phyloP scores from a whole-genome alignment of 2,888 invertebrate species.

The Biston stratarius region DNA sequence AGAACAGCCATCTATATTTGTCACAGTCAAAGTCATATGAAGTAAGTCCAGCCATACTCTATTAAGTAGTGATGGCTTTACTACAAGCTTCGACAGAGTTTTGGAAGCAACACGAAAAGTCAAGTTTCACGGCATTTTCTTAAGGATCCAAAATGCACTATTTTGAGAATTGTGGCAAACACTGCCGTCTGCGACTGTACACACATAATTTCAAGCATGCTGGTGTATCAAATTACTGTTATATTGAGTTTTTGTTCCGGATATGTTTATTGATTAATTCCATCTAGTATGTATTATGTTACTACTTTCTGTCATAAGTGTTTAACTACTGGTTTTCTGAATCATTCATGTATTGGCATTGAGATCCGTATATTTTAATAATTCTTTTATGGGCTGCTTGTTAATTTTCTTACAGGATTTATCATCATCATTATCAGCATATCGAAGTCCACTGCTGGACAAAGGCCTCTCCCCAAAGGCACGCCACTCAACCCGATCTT shows the following conservation, averaged over 20 bases:
- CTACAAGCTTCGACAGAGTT: too few species aligned
- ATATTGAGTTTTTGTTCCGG: constrained; percentile 62
- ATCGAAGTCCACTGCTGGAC: too few species aligned
- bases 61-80: too few species aligned
- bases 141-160: too few species aligned
- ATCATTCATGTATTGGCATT: constrained; percentile 10
- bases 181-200: constrained; percentile 33
- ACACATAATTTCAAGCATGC: constrained; percentile 67
- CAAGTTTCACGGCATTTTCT: too few species aligned
- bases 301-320: constrained; percentile 22
- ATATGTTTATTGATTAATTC: constrained; percentile 51
- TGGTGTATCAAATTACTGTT: constrained; percentile 70
- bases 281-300: constrained; percentile 35
- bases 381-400: not conserved
- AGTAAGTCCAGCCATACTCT: too few species aligned
- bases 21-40: too few species aligned
- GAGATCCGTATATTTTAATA: not conserved
- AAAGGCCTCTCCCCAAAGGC: too few species aligned
- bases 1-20: too few species aligned
- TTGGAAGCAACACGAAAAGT: too few species aligned
- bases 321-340: constrained; percentile 31
- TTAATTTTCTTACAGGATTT: not conserved
- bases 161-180: not conserved
- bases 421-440: too few species aligned
- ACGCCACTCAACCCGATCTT: too few species aligned